Evolutionary conservation across 2,797 vertebrate genomes (phyloP).

Genomic region (Cyclura pinguis): DNA sequence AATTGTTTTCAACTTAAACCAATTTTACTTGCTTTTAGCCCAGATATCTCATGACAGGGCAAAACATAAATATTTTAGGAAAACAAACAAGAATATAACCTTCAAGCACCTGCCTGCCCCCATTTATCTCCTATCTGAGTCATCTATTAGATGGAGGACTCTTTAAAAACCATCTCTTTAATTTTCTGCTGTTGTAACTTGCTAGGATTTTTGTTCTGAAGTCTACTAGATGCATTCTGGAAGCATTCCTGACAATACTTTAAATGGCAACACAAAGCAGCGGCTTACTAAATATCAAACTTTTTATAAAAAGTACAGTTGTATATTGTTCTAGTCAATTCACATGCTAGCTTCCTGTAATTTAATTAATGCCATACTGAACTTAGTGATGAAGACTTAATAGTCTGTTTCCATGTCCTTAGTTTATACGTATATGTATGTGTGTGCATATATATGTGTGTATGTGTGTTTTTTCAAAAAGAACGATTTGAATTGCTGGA

Average conservation of each 20-base stretch:
- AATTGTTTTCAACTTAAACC: too few relatives aligned
- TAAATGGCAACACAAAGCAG: background rate
- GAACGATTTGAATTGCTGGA: background rate
- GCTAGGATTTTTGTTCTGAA: background rate
- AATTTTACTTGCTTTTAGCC: too few relatives aligned
- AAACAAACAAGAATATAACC: too few relatives aligned
- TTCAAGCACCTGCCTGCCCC: too few relatives aligned
- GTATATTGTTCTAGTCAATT: background rate
- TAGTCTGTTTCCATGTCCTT: background rate
- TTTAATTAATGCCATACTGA: background rate
- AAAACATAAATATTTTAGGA: too few relatives aligned
- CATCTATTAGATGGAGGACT: too few relatives aligned
- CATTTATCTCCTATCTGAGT: too few relatives aligned
- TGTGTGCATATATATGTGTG: too few relatives aligned
- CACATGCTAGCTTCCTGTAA: background rate
- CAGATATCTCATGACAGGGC: too few relatives aligned
- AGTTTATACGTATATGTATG: background rate
- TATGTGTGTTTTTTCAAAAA: background rate
- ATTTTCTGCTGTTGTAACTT: background rate
- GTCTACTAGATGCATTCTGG: background rate
- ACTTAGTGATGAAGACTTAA: background rate
- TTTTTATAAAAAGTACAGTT: too few relatives aligned
- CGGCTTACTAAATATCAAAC: background rate
- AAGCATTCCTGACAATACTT: background rate
- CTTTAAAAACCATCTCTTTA: too few relatives aligned